Base-by-base conservation (phyloP, 2,797 vertebrate genomes). In the Pelobates cultripes region DNA sequence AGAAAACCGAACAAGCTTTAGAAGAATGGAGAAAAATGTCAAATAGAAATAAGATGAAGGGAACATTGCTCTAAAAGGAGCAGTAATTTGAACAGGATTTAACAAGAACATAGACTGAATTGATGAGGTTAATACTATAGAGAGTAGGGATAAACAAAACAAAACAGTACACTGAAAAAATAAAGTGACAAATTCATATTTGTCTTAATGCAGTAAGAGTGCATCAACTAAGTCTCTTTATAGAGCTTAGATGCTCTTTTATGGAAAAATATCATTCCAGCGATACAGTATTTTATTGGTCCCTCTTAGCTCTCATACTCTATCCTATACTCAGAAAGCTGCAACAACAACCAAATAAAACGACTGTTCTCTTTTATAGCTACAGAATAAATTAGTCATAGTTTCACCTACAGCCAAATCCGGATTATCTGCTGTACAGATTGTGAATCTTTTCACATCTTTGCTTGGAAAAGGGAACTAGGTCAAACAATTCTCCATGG, bases 341-440 rank as follows among this genome's bases (percentile, higher is more conserved):
- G 14, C 28, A 7, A 28, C 28, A 28, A 28, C 28, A 28, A 28
- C 28, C 28, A 28, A 28, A 53, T 28, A 81, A 73, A 57, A 42
- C 17, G 63, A 60, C 43, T 80, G 79, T 51, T 51, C 42, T 61
- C n/a, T 43, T 71, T n/a, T 80, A 43, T 57, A 67, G 53, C 47
- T 81, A 10, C 64, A 61, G 63, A 77, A 77, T 77, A 68, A 15
- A 67, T 77, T 66, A 77, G 44, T 28, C 28, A 28, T 28, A 28
- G 28, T 41, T 75, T 61, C 42, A n/a, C 53, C 12, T 61, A 60
- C 42, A 69, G 79, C 72, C 72, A 81, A 63, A 75, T 14, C 15
- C 28, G 72, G 66, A 75, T 75, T 47, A 61, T 44, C 4, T 42
- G 47, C 42, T n/a, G 66, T 73, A 51, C 66, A 61, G 66, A 81